A percentile compares a stretch with the other conserved stretches of the same genome.
Conservation (phyloP, 2,888 invertebrate genomes). For the Xestobium rufovillosum region DNA sequence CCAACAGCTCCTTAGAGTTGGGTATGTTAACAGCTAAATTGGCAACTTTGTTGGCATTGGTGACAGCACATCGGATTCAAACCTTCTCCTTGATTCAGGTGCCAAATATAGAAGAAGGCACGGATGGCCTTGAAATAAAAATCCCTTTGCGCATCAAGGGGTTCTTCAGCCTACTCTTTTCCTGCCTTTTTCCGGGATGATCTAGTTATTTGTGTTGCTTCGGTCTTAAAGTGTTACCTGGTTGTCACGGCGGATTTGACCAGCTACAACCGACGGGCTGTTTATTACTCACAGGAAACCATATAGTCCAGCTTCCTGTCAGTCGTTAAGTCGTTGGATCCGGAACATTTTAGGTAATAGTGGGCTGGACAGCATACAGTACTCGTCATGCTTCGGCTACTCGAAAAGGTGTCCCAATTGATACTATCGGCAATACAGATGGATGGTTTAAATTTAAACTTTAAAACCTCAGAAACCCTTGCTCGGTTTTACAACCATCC, state of each 20-base stretch:
- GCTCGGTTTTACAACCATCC: constrained; percentile 9
- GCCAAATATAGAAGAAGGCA: constrained; percentile 1
- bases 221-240: constrained; percentile 9
- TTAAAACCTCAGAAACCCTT: constrained; percentile 15
- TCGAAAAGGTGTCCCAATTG: constrained; percentile 15
- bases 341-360: constrained; percentile 9
- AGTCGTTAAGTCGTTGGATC: constrained; percentile 11
- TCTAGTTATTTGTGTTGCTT: constrained; percentile 10
- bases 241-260: constrained; percentile 5
- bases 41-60: constrained; percentile 8
- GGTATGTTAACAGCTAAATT: constrained; percentile 11
- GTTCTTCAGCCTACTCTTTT: constrained; percentile 1
- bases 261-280: constrained; percentile 1
- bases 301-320: constrained; percentile 5
- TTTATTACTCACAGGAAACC: constrained; percentile 13
- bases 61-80: no score
- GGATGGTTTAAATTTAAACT: no score
- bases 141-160: constrained; percentile 2
- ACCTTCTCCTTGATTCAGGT: no score
- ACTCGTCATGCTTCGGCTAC: constrained; percentile 21
- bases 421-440: constrained; percentile 18
- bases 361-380: constrained; percentile 15
- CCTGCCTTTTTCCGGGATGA: constrained; percentile 6
- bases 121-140: constrained; percentile 4
- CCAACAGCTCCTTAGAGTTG: constrained; percentile 17